phyloP scores from a whole-genome alignment of 2,888 invertebrate species.

The Furcula furcula region DNA sequence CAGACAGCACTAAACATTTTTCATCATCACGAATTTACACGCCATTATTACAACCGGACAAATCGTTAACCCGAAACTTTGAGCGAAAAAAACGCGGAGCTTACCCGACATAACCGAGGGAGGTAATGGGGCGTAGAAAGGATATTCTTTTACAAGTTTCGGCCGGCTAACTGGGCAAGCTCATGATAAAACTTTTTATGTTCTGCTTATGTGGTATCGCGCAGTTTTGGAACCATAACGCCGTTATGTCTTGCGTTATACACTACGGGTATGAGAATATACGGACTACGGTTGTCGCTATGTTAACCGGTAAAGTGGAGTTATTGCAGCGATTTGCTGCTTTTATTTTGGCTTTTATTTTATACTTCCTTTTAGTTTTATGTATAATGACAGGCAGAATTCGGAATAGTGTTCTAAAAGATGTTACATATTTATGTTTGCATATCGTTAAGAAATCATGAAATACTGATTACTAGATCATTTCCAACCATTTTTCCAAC shows the following conservation, averaged over 20 bases:
- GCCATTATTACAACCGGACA: conserved; percentile 20
- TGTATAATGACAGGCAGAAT: too few relatives aligned
- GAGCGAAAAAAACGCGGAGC: conserved; percentile 35
- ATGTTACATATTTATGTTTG: too few relatives aligned
- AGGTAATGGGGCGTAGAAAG: conserved; percentile 68
- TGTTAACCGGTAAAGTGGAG: background rate
- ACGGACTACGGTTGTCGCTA: conserved; percentile 11
- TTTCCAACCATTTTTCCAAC: too few relatives aligned
- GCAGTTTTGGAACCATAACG: conserved; percentile 61
- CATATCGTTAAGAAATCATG: too few relatives aligned
- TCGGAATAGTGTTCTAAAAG: too few relatives aligned
- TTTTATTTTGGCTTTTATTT: conserved; percentile 5
- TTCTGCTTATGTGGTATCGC: conserved; percentile 63
- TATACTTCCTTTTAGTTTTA: too few relatives aligned
- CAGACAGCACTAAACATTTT: too few relatives aligned
- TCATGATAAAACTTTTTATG: conserved; percentile 77
- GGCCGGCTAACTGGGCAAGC: conserved; percentile 46
- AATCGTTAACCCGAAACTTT: conserved; percentile 49
- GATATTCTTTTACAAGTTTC: conserved; percentile 67
- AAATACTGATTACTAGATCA: too few relatives aligned
- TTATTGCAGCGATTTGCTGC: conserved; percentile 10
- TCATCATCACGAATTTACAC: conserved; percentile 22
- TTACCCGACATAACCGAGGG: conserved; percentile 31
- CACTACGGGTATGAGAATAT: conserved; percentile 11
- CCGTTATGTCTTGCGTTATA: conserved; percentile 21